phyloP scores from a whole-genome alignment of 2,113 vertebrate genomes.

The Centropristis striata region DNA sequence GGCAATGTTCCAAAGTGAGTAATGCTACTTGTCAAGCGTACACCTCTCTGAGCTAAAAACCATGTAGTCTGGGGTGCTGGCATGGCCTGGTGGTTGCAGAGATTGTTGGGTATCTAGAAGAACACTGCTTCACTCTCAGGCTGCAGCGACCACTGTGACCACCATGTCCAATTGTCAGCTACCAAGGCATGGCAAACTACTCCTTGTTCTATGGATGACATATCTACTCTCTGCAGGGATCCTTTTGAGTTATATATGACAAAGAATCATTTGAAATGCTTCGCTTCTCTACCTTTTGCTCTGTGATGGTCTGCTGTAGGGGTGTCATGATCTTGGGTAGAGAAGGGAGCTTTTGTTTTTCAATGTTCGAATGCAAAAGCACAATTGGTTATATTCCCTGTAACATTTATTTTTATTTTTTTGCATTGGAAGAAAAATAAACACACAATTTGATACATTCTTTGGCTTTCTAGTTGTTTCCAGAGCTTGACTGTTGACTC shows the following conservation, averaged over 20 bases:
- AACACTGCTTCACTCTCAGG: constrained; percentile 25
- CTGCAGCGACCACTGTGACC: constrained; percentile 19
- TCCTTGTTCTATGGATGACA: not conserved
- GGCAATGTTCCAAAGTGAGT: constrained; percentile 30
- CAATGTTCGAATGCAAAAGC: no score
- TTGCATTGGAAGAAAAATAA: no score
- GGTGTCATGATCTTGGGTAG: no score
- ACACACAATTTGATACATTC: no score
- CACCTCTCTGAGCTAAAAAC: constrained; percentile 35
- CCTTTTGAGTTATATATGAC: not conserved
- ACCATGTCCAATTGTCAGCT: constrained; percentile 29
- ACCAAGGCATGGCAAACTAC: not conserved
- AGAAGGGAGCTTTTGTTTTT: no score
- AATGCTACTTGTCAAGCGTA: constrained; percentile 31
- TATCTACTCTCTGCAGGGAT: not conserved
- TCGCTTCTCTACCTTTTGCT: not conserved
- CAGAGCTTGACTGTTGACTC: no score
- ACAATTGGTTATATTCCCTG: no score
- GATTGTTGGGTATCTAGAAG: constrained; percentile 41
- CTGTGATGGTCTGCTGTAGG: not conserved
- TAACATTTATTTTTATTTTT: no score
- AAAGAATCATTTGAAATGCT: not conserved
- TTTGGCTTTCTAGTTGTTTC: no score
- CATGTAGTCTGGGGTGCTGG: constrained; percentile 21
- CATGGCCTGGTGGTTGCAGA: constrained; percentile 26